A percentile compares a stretch with the other conserved stretches of the same genome.
Evolutionary conservation across 2,113 vertebrate species (phyloP).

Genomic region (Coregonus clupeaformis): DNA sequence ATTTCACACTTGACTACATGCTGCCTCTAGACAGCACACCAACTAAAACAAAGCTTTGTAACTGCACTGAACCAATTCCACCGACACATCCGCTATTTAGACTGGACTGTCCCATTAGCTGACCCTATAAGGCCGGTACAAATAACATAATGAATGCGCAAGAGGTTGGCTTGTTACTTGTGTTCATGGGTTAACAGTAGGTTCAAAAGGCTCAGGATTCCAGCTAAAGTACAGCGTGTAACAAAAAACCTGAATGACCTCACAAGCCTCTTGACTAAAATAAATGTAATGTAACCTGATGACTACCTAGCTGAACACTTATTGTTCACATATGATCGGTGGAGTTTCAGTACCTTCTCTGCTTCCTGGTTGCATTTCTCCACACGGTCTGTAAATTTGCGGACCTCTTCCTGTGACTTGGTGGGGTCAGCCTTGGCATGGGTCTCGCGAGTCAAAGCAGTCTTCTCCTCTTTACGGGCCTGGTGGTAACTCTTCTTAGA

Average conservation of each 20-base stretch:
- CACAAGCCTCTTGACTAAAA: too few species aligned
- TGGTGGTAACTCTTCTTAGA: constrained; percentile 89
- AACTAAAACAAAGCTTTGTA: neutral
- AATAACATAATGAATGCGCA: too few species aligned
- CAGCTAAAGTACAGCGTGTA: too few species aligned
- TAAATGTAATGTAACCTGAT: neutral
- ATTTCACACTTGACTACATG: neutral
- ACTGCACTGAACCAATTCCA: neutral
- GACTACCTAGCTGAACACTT: neutral
- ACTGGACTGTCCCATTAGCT: too few species aligned
- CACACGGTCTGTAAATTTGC: constrained; percentile 83
- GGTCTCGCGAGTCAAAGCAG: constrained; percentile 85
- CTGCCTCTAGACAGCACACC: neutral
- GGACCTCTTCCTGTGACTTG: constrained; percentile 90
- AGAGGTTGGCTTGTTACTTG: too few species aligned
- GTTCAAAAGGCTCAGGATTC: too few species aligned
- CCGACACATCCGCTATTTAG: neutral
- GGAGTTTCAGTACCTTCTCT: constrained; percentile 77
- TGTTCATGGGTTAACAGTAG: too few species aligned
- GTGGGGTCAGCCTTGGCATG: constrained; percentile 90
- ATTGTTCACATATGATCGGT: neutral
- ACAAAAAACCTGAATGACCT: too few species aligned
- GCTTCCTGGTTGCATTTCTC: constrained; percentile 87
- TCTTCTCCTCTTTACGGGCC: constrained; percentile 89
- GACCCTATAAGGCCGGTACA: too few species aligned